Evolutionary conservation across 2,113 vertebrate genomes (phyloP), one percentile per base, ranked within the genome.

Genomic region (Poeciliopsis retropinna): DNA sequence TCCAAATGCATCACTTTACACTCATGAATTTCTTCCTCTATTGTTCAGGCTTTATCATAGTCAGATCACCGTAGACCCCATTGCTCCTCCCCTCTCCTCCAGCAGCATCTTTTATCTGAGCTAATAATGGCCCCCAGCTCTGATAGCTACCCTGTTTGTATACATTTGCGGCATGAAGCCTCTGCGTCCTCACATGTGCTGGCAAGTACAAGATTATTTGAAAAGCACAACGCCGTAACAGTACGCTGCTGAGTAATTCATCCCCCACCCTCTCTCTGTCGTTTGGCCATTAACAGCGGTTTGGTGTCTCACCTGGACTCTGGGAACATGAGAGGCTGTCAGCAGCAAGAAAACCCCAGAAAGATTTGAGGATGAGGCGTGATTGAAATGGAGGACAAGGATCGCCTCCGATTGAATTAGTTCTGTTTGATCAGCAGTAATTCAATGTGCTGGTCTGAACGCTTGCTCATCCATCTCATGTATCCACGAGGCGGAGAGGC

Each of bases 391-490:
- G 5, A 66, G 25, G 10, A 73, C 9, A 70, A 47, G 14, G 5
- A 15, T 60, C 8, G 4, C 29, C 32, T 15, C 57, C 14, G 39
- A 60, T 34, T 70, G 0, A 31, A 75, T 83, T 70, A 1, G 8
- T 72, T 60, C 31, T 22, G 3, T 79, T 51, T 69, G 62, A 75
- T 80, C 44, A 39, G 70, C 64, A 3, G 82, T 82, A 73, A 89
- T 82, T 82, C 9, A 71, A 82, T 85, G 73, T 78, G 41, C 13
- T 65, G 64, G 72, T 54, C 47, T 75, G 69, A 78, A 78, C 73
- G 86, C 81, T 75, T 51, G 62, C 57, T 81, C 81, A 82, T 89
- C 81, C 60, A 67, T 63, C 31, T 68, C 60, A 10, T 19, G 28
- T 61, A 70, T 51, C 39, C 27, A 32, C 3, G 66, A 66, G 76